Evolutionary conservation across 2,888 invertebrate species (phyloP).

Genomic region (Hirudinaria manillensis): DNA sequence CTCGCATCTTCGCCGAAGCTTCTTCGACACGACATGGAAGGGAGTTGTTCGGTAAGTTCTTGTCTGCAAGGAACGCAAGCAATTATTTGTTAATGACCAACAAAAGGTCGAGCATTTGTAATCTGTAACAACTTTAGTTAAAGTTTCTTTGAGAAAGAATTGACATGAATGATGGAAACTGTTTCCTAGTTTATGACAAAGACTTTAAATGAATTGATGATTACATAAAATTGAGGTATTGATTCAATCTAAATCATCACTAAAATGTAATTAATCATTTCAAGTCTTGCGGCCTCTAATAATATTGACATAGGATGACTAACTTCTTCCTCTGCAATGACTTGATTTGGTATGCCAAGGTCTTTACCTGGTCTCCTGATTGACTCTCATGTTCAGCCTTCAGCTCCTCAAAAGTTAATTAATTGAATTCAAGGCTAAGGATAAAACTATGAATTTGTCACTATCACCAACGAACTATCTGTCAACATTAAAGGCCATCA

Average conservation of each 20-base stretch:
- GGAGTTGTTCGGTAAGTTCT: slow-evolving; percentile 46
- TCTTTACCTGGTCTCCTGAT: slow-evolving; percentile 10
- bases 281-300: too few relatives aligned
- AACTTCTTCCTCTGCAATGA: slow-evolving; percentile 18
- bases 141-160: too few relatives aligned
- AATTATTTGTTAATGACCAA: not conserved
- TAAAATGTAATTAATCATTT: too few relatives aligned
- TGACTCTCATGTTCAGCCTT: slow-evolving; percentile 1
- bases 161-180: slow-evolving; percentile 17
- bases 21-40: slow-evolving; percentile 48
- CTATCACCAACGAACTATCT: too few relatives aligned
- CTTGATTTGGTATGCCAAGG: slow-evolving; percentile 11
- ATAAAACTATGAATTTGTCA: too few relatives aligned
- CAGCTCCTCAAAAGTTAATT: not conserved
- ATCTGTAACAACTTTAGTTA: too few relatives aligned
- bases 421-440: too few relatives aligned
- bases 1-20: slow-evolving; percentile 69
- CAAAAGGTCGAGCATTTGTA: too few relatives aligned
- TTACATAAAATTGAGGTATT: not conserved
- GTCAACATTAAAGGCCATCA: too few relatives aligned
- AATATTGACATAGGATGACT: not conserved
- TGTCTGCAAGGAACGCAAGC: slow-evolving; percentile 42
- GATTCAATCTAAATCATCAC: too few relatives aligned
- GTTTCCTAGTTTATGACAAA: not conserved
- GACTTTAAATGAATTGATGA: too few relatives aligned